Evolutionary conservation across 2,113 vertebrate genomes (phyloP).

Genomic region (Columbina picui): DNA sequence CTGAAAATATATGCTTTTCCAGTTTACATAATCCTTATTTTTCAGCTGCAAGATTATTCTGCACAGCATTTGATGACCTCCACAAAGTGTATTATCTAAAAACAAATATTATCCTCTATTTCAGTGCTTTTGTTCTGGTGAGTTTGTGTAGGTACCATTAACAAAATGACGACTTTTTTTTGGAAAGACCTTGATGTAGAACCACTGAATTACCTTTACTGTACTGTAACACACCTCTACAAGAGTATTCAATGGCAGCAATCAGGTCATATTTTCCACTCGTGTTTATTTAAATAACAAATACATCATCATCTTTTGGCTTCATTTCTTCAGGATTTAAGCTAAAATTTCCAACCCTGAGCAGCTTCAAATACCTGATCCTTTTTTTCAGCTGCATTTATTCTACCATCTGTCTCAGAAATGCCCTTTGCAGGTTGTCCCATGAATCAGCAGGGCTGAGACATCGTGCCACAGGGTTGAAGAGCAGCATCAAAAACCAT

Average conservation of each 20-base stretch:
- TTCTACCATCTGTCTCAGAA: background rate
- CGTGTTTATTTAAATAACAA: background rate
- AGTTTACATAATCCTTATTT: background rate
- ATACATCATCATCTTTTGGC: conserved; percentile 22
- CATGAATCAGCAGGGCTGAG: background rate
- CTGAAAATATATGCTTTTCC: background rate
- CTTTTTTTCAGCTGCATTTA: background rate
- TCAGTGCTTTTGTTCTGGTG: background rate
- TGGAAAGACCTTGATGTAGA: background rate
- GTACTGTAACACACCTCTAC: background rate
- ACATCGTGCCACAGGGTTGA: rapidly evolving
- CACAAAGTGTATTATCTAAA: background rate
- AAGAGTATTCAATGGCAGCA: background rate
- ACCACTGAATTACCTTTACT: background rate
- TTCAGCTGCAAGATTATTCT: background rate
- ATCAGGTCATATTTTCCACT: conserved; percentile 43
- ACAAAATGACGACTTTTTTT: background rate
- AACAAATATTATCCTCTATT: background rate
- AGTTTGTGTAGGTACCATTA: background rate
- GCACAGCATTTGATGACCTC: background rate
- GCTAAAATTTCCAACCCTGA: background rate
- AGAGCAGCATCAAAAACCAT: background rate
- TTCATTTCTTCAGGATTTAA: background rate
- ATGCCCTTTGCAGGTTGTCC: background rate
- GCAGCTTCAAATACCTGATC: background rate